These are phyloP conservation scores for Drosophila bipectinata DNA, from an alignment of 1,140 invertebrate species.

Conservation along the genomic window DNA sequence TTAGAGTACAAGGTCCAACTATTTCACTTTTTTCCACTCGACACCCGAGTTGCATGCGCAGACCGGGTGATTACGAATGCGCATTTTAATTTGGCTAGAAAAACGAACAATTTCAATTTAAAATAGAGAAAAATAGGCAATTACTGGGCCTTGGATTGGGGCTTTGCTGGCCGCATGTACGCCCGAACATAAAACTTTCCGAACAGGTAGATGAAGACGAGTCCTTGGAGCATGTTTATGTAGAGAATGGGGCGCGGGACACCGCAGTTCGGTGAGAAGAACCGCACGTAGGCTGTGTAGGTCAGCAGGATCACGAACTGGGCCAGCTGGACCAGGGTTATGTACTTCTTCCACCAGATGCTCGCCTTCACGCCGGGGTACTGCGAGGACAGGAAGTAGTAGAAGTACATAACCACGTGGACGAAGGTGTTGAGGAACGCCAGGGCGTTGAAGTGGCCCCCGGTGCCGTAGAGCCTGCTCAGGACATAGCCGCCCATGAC, in stretches of 20 bases:
- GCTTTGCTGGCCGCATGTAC: constrained; percentile 66
- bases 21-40: not conserved
- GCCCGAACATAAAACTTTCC: constrained; percentile 89
- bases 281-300: constrained; percentile 87
- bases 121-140: not conserved
- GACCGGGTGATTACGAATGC: not conserved
- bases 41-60: not conserved
- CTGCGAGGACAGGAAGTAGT: constrained; percentile 89
- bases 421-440: constrained; percentile 91
- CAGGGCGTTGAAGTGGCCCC: constrained; percentile 89
- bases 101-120: not conserved
- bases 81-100: not conserved
- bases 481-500: constrained; percentile 12
- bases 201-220: constrained; percentile 91
- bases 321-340: constrained; percentile 90
- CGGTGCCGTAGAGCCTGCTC: constrained; percentile 79
- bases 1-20: not conserved
- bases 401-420: constrained; percentile 92
- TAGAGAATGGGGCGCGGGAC: constrained; percentile 87
- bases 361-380: constrained; percentile 87
- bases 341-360: constrained; percentile 94
- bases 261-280: constrained; percentile 88
- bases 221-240: constrained; percentile 86
- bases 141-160: constrained; percentile 1
- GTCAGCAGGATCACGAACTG: constrained; percentile 90